Conservation (phyloP, 2,797 vertebrate species). For the Artibeus jamaicensis region DNA sequence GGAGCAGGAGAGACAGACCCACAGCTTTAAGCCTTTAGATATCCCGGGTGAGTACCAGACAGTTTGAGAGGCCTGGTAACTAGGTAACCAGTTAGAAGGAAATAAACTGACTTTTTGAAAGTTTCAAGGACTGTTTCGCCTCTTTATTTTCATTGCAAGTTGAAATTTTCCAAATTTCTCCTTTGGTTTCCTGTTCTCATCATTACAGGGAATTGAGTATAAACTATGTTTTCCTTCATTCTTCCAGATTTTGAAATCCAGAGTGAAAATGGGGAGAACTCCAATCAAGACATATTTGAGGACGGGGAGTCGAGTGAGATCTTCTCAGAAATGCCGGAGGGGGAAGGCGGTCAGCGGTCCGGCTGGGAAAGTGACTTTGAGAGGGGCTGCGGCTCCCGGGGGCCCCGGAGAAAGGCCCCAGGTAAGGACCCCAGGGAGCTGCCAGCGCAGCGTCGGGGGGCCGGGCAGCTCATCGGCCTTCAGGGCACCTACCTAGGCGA, state of each 20-base stretch:
- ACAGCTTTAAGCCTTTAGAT: neutral
- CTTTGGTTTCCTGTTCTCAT: neutral
- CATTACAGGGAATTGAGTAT: neutral
- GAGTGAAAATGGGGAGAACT: constrained; percentile 62
- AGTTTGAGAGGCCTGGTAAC: neutral
- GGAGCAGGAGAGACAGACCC: neutral
- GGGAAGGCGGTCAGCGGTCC: neutral
- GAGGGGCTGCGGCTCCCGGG: neutral
- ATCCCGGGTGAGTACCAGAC: neutral
- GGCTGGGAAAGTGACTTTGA: constrained; percentile 50
- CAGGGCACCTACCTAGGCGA: constrained; percentile 73
- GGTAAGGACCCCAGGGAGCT: neutral
- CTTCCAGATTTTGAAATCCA: constrained; percentile 73
- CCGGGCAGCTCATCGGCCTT: constrained; percentile 68
- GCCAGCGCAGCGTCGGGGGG: neutral
- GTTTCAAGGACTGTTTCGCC: neutral
- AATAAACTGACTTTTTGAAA: neutral
- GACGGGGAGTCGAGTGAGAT: neutral
- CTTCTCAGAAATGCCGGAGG: constrained; percentile 26
- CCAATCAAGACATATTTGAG: constrained; percentile 52
- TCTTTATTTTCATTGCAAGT: neutral
- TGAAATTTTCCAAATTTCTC: neutral
- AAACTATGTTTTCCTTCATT: constrained; percentile 28
- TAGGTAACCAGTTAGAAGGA: neutral
- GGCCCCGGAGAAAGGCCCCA: neutral